phyloP scores from a whole-genome alignment of 2,888 invertebrate genomes.

The Synanthedon andrenaeformis region DNA sequence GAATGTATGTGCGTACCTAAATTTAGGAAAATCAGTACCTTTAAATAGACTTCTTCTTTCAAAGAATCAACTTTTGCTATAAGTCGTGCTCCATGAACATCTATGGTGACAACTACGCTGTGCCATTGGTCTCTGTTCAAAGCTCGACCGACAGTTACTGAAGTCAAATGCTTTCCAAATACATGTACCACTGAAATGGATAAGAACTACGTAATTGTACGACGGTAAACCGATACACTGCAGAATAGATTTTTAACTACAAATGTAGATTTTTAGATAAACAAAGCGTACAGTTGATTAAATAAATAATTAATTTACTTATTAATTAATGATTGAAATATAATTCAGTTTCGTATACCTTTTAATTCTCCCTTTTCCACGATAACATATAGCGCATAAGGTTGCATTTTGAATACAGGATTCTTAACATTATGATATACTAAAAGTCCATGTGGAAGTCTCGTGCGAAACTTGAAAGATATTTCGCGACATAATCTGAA shows the following conservation, averaged over 20 bases:
- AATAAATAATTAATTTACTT: no score
- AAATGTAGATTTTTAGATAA: no score
- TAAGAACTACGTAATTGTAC: background rate
- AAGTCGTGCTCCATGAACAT: slow-evolving; percentile 86
- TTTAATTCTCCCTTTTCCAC: slow-evolving; percentile 92
- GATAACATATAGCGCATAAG: slow-evolving; percentile 91
- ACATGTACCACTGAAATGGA: slow-evolving; percentile 81
- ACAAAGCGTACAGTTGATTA: no score
- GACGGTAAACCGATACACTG: background rate
- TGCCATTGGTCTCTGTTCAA: slow-evolving; percentile 93
- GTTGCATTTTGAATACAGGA: slow-evolving; percentile 83
- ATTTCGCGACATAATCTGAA: slow-evolving; percentile 87
- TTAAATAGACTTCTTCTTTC: slow-evolving; percentile 83
- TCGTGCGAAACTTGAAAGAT: slow-evolving; percentile 88
- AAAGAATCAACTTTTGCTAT: slow-evolving; percentile 88
- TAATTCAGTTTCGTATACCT: slow-evolving; percentile 29
- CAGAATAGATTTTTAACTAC: no score
- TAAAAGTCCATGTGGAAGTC: slow-evolving; percentile 87
- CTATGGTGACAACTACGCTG: slow-evolving; percentile 86
- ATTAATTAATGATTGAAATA: no score
- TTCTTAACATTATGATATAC: slow-evolving; percentile 93
- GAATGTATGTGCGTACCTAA: no score
- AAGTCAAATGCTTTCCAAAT: slow-evolving; percentile 87
- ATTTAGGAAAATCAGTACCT: slow-evolving; percentile 32
- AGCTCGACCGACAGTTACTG: slow-evolving; percentile 87